These are phyloP conservation scores for Drosophila lini DNA, from an alignment of 1,140 invertebrate species.

Conservation along the genomic window DNA sequence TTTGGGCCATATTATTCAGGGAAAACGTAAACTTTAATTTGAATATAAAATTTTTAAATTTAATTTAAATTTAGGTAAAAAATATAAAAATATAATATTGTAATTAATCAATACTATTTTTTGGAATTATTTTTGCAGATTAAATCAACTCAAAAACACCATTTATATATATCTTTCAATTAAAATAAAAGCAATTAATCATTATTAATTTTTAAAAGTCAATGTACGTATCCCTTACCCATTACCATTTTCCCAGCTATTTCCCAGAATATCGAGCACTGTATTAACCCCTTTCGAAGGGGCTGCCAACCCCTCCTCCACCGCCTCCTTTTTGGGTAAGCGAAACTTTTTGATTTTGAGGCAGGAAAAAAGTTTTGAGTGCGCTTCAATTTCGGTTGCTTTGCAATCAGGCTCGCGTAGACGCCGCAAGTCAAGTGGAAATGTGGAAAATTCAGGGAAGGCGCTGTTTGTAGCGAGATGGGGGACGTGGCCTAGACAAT, in stretches of 20 bases:
- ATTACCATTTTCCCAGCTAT: background rate
- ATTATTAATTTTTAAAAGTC: background rate
- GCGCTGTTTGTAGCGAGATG: background rate
- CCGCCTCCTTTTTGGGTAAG: conserved; percentile 20
- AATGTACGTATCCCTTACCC: background rate
- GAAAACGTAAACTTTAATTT: background rate
- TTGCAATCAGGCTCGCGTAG: conserved; percentile 72
- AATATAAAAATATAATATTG: background rate
- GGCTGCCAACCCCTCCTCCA: background rate
- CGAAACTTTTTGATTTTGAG: conserved; percentile 78
- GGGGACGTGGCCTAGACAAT: conserved; percentile 55
- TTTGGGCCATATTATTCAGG: background rate
- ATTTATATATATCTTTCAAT: background rate
- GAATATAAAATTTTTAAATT: background rate
- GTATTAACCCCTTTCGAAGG: conserved; percentile 20
- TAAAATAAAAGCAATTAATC: conserved; percentile 2
- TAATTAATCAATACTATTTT: background rate
- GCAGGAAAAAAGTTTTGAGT: conserved; percentile 67
- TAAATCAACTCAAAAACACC: background rate
- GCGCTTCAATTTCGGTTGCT: conserved; percentile 78
- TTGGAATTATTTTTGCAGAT: background rate
- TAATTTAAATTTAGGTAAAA: too few species aligned
- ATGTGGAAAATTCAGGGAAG: conserved; percentile 29
- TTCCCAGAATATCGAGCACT: conserved; percentile 3
- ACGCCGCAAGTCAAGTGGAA: conserved; percentile 78